These are phyloP conservation scores for Melozone crissalis DNA, from an alignment of 2,113 vertebrate species.

Conservation along the genomic window DNA sequence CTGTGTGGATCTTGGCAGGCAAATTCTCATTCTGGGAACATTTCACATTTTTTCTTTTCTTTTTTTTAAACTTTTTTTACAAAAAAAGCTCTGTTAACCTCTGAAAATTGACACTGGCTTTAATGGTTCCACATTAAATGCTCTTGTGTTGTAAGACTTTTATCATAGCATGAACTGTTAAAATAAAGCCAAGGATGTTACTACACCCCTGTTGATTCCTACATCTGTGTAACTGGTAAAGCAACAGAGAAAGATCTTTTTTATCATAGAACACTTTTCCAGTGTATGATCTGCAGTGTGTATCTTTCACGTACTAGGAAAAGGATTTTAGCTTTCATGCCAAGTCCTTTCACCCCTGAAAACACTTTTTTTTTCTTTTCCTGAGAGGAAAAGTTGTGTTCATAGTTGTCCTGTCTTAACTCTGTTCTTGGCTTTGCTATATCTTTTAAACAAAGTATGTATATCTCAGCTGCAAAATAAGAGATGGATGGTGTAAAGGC, in stretches of 20 bases:
- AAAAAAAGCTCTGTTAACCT: not conserved
- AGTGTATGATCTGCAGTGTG: not conserved
- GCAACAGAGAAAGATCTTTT: not conserved
- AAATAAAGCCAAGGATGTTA: not conserved
- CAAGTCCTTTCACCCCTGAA: not conserved
- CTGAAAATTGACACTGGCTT: not conserved
- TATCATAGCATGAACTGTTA: not conserved
- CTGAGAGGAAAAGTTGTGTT: not conserved
- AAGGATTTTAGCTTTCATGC: conserved; percentile 17
- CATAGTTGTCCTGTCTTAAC: not conserved
- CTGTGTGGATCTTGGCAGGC: conserved; percentile 52
- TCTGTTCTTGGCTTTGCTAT: not conserved
- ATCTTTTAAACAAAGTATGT: not conserved
- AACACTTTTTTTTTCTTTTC: not conserved
- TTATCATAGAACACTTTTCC: not conserved
- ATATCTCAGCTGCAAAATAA: not conserved
- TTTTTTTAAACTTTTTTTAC: not conserved
- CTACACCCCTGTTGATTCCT: not conserved
- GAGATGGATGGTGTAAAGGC: not conserved
- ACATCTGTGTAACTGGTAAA: not conserved
- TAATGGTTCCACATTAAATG: not conserved
- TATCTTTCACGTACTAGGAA: not conserved
- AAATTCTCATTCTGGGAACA: conserved; percentile 22
- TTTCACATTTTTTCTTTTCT: not conserved
- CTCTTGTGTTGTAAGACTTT: not conserved